A percentile compares a stretch with the other conserved stretches of the same genome.
Evolutionary conservation across 1,140 invertebrate species (phyloP).

Genomic region (Procambarus clarkii): DNA sequence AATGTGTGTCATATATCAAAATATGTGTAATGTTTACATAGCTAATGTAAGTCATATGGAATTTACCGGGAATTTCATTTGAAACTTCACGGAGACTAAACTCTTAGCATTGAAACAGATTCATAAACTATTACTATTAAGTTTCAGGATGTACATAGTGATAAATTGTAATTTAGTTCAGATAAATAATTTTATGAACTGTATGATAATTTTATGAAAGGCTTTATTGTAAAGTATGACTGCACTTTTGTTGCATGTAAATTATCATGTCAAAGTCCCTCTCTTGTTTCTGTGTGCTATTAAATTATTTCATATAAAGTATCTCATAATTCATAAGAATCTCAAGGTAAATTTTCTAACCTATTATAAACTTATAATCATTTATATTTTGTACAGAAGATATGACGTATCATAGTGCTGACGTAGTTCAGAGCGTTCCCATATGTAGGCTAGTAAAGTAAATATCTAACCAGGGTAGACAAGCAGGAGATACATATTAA

Average conservation of each 20-base stretch:
- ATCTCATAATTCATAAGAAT: constrained; percentile 52
- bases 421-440: constrained; percentile 47
- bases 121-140: constrained; percentile 33
- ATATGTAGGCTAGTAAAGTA: constrained; percentile 39
- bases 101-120: constrained; percentile 28
- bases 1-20: constrained; percentile 66
- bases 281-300: constrained; percentile 45
- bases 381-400: constrained; percentile 67
- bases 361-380: constrained; percentile 43
- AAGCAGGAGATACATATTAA: not conserved
- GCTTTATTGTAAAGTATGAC: constrained; percentile 62
- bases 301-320: constrained; percentile 49
- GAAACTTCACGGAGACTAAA: constrained; percentile 3
- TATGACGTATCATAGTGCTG: constrained; percentile 47
- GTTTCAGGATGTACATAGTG: constrained; percentile 60
- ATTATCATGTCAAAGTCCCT: constrained; percentile 22
- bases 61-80: constrained; percentile 22
- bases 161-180: constrained; percentile 40
- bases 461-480: constrained; percentile 8
- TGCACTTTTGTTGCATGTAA: constrained; percentile 50
- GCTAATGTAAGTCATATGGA: constrained; percentile 51
- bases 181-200: constrained; percentile 52
- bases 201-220: constrained; percentile 51
- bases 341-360: constrained; percentile 44
- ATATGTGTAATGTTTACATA: constrained; percentile 60